phyloP scores from a whole-genome alignment of 2,797 vertebrate genomes.

The Chaetophractus vellerosus region DNA sequence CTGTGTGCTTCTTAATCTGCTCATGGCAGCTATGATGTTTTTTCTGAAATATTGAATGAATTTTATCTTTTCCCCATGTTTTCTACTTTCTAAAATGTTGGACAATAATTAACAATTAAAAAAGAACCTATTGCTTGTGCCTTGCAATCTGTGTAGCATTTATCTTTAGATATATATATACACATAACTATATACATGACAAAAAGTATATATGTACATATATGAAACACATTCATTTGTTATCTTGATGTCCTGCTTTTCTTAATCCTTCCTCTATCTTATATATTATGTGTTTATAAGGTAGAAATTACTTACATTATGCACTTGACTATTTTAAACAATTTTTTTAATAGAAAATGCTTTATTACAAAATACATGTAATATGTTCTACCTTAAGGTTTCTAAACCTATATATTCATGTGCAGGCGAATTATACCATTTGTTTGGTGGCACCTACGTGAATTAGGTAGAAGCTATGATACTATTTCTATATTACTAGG shows the following conservation, averaged over 20 bases:
- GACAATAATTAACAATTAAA: not conserved
- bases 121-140: not conserved
- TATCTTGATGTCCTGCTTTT: not conserved
- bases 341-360: not conserved
- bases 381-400: not conserved
- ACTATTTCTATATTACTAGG: not conserved
- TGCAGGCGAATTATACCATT: not conserved
- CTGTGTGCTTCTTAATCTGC: not conserved
- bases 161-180: constrained; percentile 31
- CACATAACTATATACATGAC: not conserved
- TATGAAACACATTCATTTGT: not conserved
- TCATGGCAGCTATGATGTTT: not conserved
- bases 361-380: not conserved
- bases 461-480: not conserved
- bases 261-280: not conserved
- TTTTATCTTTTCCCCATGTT: constrained; percentile 27
- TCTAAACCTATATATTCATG: not conserved
- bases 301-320: not conserved
- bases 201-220: not conserved
- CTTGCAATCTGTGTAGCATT: not conserved
- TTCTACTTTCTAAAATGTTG: constrained; percentile 16
- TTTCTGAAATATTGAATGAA: constrained; percentile 42
- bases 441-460: not conserved
- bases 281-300: not conserved
- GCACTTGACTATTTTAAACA: not conserved